Evolutionary conservation across 2,888 invertebrate genomes (phyloP), one percentile per base, ranked within the genome.

Genomic region (Apodemia mormo): DNA sequence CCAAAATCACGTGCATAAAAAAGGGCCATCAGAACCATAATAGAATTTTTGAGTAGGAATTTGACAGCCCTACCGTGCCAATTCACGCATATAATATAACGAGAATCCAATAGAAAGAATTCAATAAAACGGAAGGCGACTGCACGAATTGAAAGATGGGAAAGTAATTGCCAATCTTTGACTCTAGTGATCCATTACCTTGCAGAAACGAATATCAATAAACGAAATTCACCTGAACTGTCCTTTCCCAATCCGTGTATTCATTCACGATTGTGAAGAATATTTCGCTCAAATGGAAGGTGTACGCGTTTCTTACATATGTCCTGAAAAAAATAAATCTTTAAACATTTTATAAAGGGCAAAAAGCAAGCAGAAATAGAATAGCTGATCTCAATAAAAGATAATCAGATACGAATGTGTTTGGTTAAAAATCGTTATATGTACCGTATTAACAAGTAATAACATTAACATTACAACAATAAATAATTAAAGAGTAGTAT

Each of bases 221-320:
- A 58, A 66, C 12, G 52, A 67, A 69, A 72, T 78, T 82, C 82
- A 93, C 94, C 87, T 94, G 94, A 12, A 97, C 97, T 54, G 98
- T 97, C 78, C 97, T 94, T 81, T 98, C 98, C 99, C 99, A 99
- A 87, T 99, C 98, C 43, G 99, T 99, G 86, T 99, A 99, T 85
- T 99, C 99, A 84, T 99, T 99, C 75, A 98, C 97, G 72, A 99
- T 97, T 77, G 99, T 98, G 87, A 97, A 97, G 93, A 98, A 98
- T 85, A 99, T 98, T 93, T 99, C 99, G 83, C 98, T 98, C 80
- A 98, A 95, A 93, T 99, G 99, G 94, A 97, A 99, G 86, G 97
- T 97, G 93, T 98, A 99, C 69, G 98, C 96, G 89, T 99, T 99
- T 76, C 98, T 95, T 68, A 99, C 98, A 88, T 98, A 97, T 66